A percentile compares a stretch with the other conserved stretches of the same genome.
phyloP scores from a whole-genome alignment of 2,888 invertebrate genomes.

The Podotricha telesiphe region DNA sequence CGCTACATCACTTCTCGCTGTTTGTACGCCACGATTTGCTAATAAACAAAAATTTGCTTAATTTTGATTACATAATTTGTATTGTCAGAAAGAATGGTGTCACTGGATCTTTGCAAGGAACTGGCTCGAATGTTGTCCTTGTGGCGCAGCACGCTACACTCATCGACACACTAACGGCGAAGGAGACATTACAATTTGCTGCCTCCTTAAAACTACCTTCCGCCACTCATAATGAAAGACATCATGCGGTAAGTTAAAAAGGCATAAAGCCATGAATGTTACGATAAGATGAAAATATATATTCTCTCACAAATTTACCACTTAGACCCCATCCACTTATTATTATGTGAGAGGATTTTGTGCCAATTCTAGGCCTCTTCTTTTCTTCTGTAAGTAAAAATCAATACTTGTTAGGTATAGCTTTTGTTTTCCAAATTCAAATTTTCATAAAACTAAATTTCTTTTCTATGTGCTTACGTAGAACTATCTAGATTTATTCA shows the following conservation, averaged over 20 bases:
- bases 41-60: neutral
- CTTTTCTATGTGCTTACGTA: no score
- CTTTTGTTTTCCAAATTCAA: no score
- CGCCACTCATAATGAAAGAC: conserved; percentile 55
- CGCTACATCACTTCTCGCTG: no score
- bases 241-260: conserved; percentile 57
- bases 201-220: conserved; percentile 90
- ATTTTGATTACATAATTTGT: conserved; percentile 23
- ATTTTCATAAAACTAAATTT: no score
- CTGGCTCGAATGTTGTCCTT: conserved; percentile 86
- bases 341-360: no score
- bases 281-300: no score
- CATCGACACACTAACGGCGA: conserved; percentile 91
- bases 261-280: neutral
- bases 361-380: no score
- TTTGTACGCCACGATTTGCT: no score
- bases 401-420: no score
- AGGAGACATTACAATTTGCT: conserved; percentile 93
- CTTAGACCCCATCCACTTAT: no score
- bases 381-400: no score
- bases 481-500: no score
- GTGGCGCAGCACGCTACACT: conserved; percentile 94
- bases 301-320: neutral
- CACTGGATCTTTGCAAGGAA: conserved; percentile 87
- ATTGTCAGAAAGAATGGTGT: conserved; percentile 72